Evolutionary conservation across 2,113 vertebrate genomes (phyloP).

Genomic region (Odontophorus gujanensis): DNA sequence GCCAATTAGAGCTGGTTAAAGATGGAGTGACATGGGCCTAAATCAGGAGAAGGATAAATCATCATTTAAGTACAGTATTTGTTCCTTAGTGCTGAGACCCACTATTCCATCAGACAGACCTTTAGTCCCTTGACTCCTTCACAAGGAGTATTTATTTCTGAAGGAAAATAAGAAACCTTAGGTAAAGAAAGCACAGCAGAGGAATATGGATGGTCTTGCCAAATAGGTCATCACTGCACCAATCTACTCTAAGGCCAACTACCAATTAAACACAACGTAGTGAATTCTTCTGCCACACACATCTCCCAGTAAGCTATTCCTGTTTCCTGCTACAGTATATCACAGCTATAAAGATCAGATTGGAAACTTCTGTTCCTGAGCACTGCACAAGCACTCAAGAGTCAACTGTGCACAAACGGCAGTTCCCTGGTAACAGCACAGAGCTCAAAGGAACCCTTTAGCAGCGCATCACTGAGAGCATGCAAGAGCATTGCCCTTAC

Average conservation of each 20-base stretch:
- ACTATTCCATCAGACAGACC: not conserved
- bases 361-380: not conserved
- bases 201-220: not conserved
- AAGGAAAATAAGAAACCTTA: not conserved
- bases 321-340: not conserved
- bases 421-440: not conserved
- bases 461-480: not conserved
- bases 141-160: not conserved
- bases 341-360: not conserved
- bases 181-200: not conserved
- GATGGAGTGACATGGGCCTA: not conserved
- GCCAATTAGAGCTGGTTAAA: not conserved
- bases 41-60: not conserved
- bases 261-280: not conserved
- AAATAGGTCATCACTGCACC: slow-evolving; percentile 13
- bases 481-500: not conserved
- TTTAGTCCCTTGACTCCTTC: not conserved
- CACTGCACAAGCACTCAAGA: not conserved
- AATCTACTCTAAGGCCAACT: not conserved
- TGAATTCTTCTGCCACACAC: not conserved
- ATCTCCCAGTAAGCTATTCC: not conserved
- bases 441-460: not conserved
- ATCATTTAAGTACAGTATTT: fast-evolving
- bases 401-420: not conserved
- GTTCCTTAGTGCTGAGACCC: not conserved